phyloP scores from a whole-genome alignment of 1,140 invertebrate genomes.

The Mamestra configurata region DNA sequence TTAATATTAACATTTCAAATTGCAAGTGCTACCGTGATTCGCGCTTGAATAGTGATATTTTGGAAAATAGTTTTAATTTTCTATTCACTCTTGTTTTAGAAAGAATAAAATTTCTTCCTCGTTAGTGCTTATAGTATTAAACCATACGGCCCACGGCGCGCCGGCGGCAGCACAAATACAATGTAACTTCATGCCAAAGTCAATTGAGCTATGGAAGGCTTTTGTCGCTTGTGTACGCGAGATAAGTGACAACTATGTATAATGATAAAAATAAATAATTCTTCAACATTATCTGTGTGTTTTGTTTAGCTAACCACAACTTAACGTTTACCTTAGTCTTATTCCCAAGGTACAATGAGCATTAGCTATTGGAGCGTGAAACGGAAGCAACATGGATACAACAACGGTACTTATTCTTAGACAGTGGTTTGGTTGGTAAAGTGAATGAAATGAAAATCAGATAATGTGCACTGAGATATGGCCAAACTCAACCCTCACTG shows the following conservation, averaged over 20 bases:
- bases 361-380: too few species aligned
- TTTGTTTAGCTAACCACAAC: neutral
- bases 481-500: too few species aligned
- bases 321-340: neutral
- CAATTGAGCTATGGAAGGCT: conserved; percentile 87
- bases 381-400: neutral
- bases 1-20: conserved; percentile 30
- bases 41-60: conserved; percentile 45
- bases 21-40: conserved; percentile 39
- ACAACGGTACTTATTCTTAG: neutral
- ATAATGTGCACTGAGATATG: too few species aligned
- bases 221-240: conserved; percentile 85
- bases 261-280: conserved; percentile 86
- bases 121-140: conserved; percentile 67
- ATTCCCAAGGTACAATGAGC: neutral
- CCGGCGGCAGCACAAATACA: conserved; percentile 75
- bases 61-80: conserved; percentile 44
- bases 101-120: conserved; percentile 50
- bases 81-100: conserved; percentile 55
- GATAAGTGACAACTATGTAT: conserved; percentile 85
- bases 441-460: too few species aligned
- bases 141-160: conserved; percentile 51
- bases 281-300: conserved; percentile 73
- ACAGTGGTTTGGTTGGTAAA: too few species aligned
- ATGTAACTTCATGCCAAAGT: conserved; percentile 86